These are phyloP conservation scores for Pomatostomus ruficeps DNA, from an alignment of 2,113 vertebrate genomes.

Conservation along the genomic window DNA sequence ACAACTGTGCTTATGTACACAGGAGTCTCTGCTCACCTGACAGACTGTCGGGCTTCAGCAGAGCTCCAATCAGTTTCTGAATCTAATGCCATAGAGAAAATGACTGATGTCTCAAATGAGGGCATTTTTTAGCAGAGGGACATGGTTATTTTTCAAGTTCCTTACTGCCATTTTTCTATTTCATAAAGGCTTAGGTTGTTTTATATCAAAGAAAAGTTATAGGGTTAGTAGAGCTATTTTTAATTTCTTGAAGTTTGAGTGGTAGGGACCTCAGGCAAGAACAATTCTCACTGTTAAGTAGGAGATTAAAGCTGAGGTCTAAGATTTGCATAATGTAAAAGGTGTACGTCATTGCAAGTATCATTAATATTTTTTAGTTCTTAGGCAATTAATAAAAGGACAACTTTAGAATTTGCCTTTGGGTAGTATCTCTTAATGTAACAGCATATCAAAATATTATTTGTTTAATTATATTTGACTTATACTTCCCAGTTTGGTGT, in stretches of 20 bases:
- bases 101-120: background rate
- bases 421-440: conserved; percentile 23
- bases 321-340: conserved; percentile 59
- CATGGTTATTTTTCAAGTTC: background rate
- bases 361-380: conserved; percentile 57
- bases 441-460: conserved; percentile 10
- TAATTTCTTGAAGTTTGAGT: conserved; percentile 49
- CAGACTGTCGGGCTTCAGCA: background rate
- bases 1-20: background rate
- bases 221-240: conserved; percentile 43
- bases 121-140: background rate
- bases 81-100: background rate
- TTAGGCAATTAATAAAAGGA: conserved; percentile 60
- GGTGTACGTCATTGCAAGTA: conserved; percentile 37
- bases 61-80: background rate
- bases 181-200: background rate
- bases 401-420: conserved; percentile 53
- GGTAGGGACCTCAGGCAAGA: conserved; percentile 56
- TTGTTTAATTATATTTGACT: conserved; percentile 54
- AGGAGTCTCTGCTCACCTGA: background rate
- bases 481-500: background rate
- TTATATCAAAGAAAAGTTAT: conserved; percentile 23
- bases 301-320: conserved; percentile 54
- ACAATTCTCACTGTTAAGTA: conserved; percentile 54
- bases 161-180: background rate